Base-by-base conservation (phyloP, 2,113 vertebrate species). In the Anas platyrhynchos region DNA sequence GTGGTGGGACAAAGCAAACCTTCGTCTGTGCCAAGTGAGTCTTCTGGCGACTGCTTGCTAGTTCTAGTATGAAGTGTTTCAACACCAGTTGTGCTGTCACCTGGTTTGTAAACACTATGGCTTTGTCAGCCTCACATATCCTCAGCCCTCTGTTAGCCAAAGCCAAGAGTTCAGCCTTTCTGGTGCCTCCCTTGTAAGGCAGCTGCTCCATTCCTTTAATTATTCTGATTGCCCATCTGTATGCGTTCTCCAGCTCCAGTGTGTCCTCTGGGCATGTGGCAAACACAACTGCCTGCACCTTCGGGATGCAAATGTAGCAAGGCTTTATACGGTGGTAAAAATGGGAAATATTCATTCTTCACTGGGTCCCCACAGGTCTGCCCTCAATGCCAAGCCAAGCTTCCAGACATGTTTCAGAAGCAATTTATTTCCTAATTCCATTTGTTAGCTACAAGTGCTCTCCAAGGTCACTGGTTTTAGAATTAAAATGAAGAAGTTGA, bases 401-500 rank as follows among this genome's bases (percentile, higher is more conserved):
- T 94, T 88, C 52, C 83, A 82, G 68, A 69, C 16, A 2, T 56
- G 41, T 83, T 92, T 93, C 68, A 86, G 89, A 92, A 87, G 83
- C 66, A 84, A 41, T 95, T 91, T 62, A 65, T 95, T 94, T 92
- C 0, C 1, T 92, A 84, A 73, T 91, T 92, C 74, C 18, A 5
- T 92, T 92, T 95, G 52, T 84, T 92, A 91, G 66, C 62, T 89
- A 1, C 2, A 7, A 94, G 38, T 82, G 77, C 69, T 89, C 81
- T 91, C 77, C 66, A 76, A 93, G 91, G 85, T 78, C 7, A 2
- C 34, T n/a, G 48, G 71, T 36, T 92, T 96, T 94, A 69, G 55
- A 18, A n/a, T 95, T 80, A 94, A 89, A 95, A 94, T 85, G 68
- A 58, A 76, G 44, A 52, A 86, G 54, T n/a, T 82, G 17, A 83